A percentile compares a stretch with the other conserved stretches of the same genome.
Conservation (phyloP, 2,888 invertebrate species). For the Pantelozetes paolii region DNA sequence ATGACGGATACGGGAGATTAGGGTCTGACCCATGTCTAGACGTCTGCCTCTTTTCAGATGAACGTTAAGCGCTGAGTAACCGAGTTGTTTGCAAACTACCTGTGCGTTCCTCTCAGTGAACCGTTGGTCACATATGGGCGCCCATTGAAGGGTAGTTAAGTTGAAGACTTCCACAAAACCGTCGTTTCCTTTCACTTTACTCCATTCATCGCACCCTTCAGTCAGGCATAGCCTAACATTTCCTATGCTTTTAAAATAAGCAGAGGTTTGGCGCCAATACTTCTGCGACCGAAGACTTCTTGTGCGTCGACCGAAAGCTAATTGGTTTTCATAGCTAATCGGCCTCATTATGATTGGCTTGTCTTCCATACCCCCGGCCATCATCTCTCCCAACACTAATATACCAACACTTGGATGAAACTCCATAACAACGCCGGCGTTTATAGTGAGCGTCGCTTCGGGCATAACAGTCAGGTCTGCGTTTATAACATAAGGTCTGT, state of each 20-base stretch:
- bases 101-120: slow-evolving; percentile 96
- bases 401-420: slow-evolving; percentile 95
- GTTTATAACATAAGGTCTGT: slow-evolving; percentile 70
- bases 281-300: background rate
- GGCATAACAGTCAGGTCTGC: slow-evolving; percentile 97
- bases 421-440: slow-evolving; percentile 82
- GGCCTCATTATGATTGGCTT: slow-evolving; percentile 49
- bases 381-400: slow-evolving; percentile 81
- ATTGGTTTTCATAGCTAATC: slow-evolving; percentile 34
- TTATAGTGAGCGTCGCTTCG: slow-evolving; percentile 74
- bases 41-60: slow-evolving; percentile 79
- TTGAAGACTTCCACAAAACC: slow-evolving; percentile 95
- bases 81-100: slow-evolving; percentile 90
- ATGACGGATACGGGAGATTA: slow-evolving; percentile 79
- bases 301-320: background rate
- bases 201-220: slow-evolving; percentile 45
- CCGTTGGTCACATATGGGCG: slow-evolving; percentile 88
- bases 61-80: slow-evolving; percentile 79
- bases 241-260: slow-evolving; percentile 30
- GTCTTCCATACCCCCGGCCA: slow-evolving; percentile 67
- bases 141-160: slow-evolving; percentile 89
- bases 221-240: slow-evolving; percentile 47
- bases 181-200: slow-evolving; percentile 56
- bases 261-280: background rate
- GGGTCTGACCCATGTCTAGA: slow-evolving; percentile 82